A percentile compares a stretch with the other conserved stretches of the same genome.
These are phyloP conservation scores for Macrophya annulata DNA, from an alignment of 2,888 invertebrate genomes.

Conservation along the genomic window DNA sequence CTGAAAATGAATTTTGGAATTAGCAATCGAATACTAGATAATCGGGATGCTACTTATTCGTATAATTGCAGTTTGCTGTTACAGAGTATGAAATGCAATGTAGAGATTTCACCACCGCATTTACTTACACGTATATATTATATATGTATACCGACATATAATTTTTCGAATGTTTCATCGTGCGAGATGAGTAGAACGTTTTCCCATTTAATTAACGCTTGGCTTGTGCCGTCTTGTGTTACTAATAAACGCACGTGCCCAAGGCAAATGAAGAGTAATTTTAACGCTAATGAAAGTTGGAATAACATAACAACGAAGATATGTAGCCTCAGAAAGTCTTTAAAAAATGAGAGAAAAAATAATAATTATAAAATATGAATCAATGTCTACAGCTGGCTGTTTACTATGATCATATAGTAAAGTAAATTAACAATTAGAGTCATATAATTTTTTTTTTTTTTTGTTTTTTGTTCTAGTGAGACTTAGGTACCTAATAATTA, in stretches of 20 bases:
- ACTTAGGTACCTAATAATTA: neutral
- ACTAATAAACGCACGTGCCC: neutral
- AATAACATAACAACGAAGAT: neutral
- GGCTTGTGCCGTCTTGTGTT: conserved; percentile 4
- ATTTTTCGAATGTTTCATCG: conserved; percentile 25
- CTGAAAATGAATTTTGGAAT: conserved; percentile 8
- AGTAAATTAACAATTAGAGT: neutral
- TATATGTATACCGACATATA: neutral
- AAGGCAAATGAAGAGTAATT: conserved; percentile 11
- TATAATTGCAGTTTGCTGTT: neutral
- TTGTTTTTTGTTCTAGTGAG: neutral
- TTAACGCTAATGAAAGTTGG: neutral
- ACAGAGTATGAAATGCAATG: neutral
- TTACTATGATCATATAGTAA: neutral
- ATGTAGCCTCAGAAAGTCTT: neutral
- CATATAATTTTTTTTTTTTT: neutral
- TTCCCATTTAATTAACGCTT: conserved; percentile 47
- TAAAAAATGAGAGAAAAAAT: neutral
- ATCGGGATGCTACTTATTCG: neutral
- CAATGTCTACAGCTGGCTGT: conserved; percentile 17
- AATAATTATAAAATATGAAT: neutral
- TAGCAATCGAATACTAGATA: neutral
- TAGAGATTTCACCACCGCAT: conserved; percentile 16
- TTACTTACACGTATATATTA: neutral
- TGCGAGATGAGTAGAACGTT: conserved; percentile 14